Evolutionary conservation across 1,140 invertebrate species (phyloP).

Genomic region (Zaprionus camerounensis): DNA sequence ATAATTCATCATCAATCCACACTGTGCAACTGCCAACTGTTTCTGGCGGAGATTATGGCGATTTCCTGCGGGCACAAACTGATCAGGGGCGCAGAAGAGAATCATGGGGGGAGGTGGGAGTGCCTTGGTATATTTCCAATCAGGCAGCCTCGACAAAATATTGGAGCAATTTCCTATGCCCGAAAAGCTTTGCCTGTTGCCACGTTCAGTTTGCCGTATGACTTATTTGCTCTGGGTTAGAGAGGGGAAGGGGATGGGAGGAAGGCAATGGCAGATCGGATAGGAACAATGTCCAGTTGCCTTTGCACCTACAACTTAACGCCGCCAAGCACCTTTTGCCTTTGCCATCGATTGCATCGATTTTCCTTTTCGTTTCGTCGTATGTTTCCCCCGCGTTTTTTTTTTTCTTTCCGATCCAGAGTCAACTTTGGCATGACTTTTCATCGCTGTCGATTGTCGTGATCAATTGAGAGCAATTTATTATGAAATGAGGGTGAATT

Average conservation of each 20-base stretch:
- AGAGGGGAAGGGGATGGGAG: constrained; percentile 7
- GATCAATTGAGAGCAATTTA: constrained; percentile 85
- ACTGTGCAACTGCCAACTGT: constrained; percentile 53
- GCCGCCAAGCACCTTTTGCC: constrained; percentile 60
- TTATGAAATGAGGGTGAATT: constrained; percentile 85
- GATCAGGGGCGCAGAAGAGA: constrained; percentile 12
- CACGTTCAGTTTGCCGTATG: constrained; percentile 59
- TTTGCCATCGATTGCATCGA: constrained; percentile 27
- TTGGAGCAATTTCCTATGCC: constrained; percentile 78
- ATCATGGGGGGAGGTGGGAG: not conserved
- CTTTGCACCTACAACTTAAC: constrained; percentile 77
- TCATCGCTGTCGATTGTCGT: constrained; percentile 84
- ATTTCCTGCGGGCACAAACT: constrained; percentile 61
- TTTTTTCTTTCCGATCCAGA: constrained; percentile 47
- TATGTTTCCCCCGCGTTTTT: constrained; percentile 51
- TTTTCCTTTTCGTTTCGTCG: constrained; percentile 52
- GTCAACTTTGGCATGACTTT: constrained; percentile 84
- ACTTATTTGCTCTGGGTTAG: constrained; percentile 63
- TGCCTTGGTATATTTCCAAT: constrained; percentile 62
- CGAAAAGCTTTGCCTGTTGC: constrained; percentile 44
- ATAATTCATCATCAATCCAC: constrained; percentile 84
- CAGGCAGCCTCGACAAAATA: constrained; percentile 67
- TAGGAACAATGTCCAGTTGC: constrained; percentile 60
- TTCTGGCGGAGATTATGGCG: constrained; percentile 38
- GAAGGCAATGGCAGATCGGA: constrained; percentile 1